A percentile compares a stretch with the other conserved stretches of the same genome.
phyloP scores from a whole-genome alignment of 2,888 invertebrate species.

The Cryptus viduatorius region DNA sequence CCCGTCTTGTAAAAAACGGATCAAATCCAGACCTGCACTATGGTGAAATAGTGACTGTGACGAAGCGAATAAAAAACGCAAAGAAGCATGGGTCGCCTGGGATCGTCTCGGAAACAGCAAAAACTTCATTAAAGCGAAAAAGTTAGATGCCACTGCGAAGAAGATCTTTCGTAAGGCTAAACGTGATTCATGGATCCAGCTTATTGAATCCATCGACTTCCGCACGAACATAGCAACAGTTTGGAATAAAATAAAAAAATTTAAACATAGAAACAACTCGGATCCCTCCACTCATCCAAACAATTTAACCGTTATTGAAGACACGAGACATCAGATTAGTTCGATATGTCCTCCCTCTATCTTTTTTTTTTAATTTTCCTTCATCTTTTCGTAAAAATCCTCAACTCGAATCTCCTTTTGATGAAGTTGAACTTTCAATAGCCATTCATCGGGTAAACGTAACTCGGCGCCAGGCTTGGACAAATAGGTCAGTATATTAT shows the following conservation, averaged over 20 bases:
- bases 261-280: neutral
- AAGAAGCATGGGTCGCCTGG: conserved; percentile 34
- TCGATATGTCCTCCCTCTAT: neutral
- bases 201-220: conserved; percentile 28
- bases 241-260: neutral
- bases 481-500: neutral
- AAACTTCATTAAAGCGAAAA: conserved; percentile 24
- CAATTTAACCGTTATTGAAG: neutral
- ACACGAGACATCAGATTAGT: neutral
- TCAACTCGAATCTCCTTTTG: neutral
- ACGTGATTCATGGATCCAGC: conserved; percentile 2
- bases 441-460: neutral
- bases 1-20: no score
- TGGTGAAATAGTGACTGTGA: conserved; percentile 34
- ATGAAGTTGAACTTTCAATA: neutral
- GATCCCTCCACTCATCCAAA: neutral
- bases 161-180: conserved; percentile 23
- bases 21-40: neutral
- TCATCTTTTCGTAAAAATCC: neutral
- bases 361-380: conserved; percentile 1
- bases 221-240: neutral
- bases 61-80: conserved; percentile 3
- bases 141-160: conserved; percentile 32
- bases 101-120: neutral
- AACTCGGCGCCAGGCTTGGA: conserved; percentile 4